Conservation (phyloP, 2,888 invertebrate genomes). For the Byasa hedistus region DNA sequence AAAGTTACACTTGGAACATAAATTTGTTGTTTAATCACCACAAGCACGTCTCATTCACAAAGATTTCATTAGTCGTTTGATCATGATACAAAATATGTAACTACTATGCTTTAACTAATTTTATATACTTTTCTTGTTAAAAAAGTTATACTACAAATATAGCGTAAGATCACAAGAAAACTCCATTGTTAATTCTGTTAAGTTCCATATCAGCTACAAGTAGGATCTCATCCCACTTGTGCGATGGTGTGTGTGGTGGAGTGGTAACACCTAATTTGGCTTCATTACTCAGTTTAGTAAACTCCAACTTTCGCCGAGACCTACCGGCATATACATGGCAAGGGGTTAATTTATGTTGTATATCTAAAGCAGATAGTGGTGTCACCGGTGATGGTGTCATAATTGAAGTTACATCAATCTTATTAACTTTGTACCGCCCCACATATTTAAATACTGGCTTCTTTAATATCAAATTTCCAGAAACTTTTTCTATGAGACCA, state of each 20-base stretch:
- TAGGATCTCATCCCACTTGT: constrained; percentile 79
- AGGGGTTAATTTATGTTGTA: constrained; percentile 49
- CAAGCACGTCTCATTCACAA: too few relatives aligned
- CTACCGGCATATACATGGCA: constrained; percentile 62
- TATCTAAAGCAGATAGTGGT: constrained; percentile 56
- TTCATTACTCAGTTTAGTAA: constrained; percentile 65
- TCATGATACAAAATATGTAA: too few relatives aligned
- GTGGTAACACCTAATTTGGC: constrained; percentile 61
- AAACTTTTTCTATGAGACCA: constrained; percentile 85
- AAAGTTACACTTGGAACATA: too few relatives aligned
- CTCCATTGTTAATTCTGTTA: constrained; percentile 76
- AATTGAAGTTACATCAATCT: constrained; percentile 50
- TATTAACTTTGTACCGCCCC: constrained; percentile 74
- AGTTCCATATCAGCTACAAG: constrained; percentile 81
- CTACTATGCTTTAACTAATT: too few relatives aligned
- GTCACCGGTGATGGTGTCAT: constrained; percentile 65
- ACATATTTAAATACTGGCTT: constrained; percentile 85
- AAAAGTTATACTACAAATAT: constrained; percentile 17
- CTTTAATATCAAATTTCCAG: constrained; percentile 79
- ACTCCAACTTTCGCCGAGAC: constrained; percentile 74
- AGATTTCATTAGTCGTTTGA: too few relatives aligned
- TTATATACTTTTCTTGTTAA: constrained; percentile 2
- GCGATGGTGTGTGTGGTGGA: constrained; percentile 71
- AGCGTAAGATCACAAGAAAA: constrained; percentile 54
- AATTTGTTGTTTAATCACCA: too few relatives aligned